Conservation (phyloP, 1,140 invertebrate genomes). For the Vollenhovia emeryi region DNA sequence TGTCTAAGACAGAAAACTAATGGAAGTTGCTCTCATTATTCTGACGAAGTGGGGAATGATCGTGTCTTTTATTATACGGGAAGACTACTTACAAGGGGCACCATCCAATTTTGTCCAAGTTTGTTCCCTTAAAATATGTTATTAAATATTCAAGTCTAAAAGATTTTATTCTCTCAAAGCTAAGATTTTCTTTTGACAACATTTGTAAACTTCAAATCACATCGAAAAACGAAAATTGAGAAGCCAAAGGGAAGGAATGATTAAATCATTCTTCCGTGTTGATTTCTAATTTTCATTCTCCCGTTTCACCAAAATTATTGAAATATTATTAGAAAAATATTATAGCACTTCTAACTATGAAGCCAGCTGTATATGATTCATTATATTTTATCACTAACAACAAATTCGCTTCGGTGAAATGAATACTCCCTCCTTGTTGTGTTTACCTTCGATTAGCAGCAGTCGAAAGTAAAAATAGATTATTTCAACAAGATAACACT, state of each 20-base stretch:
- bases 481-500: background rate
- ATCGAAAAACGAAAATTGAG: no score
- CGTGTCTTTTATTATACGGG: conserved; percentile 13
- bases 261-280: background rate
- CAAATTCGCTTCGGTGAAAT: no score
- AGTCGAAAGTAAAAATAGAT: no score
- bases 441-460: no score
- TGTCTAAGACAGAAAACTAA: conserved; percentile 1
- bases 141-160: background rate
- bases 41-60: background rate
- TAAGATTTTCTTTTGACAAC: background rate
- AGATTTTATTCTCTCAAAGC: background rate
- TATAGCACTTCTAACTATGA: background rate
- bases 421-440: no score
- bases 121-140: background rate
- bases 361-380: no score
- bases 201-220: background rate
- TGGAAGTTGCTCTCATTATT: background rate
- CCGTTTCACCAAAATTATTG: background rate
- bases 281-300: background rate
- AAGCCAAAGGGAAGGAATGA: background rate
- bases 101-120: background rate
- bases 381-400: no score
- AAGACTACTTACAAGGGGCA: background rate
- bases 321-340: background rate